Percentiles rank a stretch among this genome's conserved stretches.
phyloP scores from a whole-genome alignment of 2,888 invertebrate genomes.

The Leistus spinibarbis region DNA sequence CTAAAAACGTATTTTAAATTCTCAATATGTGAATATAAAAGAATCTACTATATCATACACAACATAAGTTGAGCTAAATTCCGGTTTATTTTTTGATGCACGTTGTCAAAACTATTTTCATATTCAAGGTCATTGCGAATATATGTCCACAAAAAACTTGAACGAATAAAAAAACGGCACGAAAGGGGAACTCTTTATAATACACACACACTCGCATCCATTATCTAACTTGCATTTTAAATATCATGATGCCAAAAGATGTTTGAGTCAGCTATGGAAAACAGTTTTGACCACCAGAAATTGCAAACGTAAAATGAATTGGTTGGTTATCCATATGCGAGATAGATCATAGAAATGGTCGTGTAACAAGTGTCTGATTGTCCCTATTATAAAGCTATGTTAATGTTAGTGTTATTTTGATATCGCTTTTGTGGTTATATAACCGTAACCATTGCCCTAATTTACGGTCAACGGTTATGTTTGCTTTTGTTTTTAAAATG shows the following conservation, averaged over 20 bases:
- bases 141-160: not conserved
- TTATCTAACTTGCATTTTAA: slow-evolving; percentile 8
- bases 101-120: slow-evolving; percentile 11
- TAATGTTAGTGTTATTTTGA: not conserved
- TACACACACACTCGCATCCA: not conserved
- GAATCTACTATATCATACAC: not conserved
- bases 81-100: not conserved
- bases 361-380: not conserved
- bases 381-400: too few species aligned
- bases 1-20: not conserved
- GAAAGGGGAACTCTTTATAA: not conserved
- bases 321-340: not conserved
- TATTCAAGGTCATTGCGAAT: slow-evolving; percentile 2
- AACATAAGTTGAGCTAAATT: not conserved
- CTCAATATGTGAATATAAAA: not conserved
- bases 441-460: not conserved
- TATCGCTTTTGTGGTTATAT: not conserved
- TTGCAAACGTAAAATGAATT: not conserved
- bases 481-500: not conserved
- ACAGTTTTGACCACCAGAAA: not conserved
- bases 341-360: not conserved
- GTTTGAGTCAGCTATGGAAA: not conserved
- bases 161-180: not conserved
- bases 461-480: not conserved
- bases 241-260: not conserved